Percentiles rank a stretch among this genome's conserved stretches.
phyloP scores from a whole-genome alignment of 2,113 vertebrate genomes.

The Ctenomys sociabilis region DNA sequence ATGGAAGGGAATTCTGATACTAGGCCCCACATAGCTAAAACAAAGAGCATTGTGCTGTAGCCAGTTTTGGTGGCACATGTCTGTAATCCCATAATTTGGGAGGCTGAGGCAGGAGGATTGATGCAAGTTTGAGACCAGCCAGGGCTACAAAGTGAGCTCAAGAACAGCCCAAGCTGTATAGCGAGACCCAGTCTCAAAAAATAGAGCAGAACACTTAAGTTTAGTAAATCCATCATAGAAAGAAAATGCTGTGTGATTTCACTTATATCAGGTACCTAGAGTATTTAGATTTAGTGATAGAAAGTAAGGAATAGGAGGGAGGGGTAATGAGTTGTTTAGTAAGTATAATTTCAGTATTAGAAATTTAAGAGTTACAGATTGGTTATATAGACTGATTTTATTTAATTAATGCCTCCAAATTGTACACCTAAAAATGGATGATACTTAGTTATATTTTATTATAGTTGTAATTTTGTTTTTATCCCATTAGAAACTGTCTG shows the following conservation, averaged over 20 bases:
- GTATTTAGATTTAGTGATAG: background rate
- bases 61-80: too few relatives aligned
- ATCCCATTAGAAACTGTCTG: background rate
- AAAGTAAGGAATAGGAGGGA: background rate
- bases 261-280: background rate
- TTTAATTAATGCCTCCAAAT: background rate
- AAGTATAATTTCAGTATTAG: slow-evolving; percentile 4
- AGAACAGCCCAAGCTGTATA: too few relatives aligned
- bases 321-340: background rate
- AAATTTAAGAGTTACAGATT: background rate
- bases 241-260: background rate
- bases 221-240: background rate
- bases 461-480: background rate
- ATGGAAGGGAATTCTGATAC: background rate
- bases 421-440: slow-evolving; percentile 26
- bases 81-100: too few relatives aligned
- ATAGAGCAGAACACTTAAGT: background rate
- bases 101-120: too few relatives aligned
- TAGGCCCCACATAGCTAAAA: too few relatives aligned
- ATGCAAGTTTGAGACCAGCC: too few relatives aligned
- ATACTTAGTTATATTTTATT: background rate
- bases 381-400: background rate
- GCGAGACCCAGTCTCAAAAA: too few relatives aligned
- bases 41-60: background rate
- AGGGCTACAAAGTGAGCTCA: too few relatives aligned